Conservation (phyloP, 2,888 invertebrate species). For the Chesias legatella region DNA sequence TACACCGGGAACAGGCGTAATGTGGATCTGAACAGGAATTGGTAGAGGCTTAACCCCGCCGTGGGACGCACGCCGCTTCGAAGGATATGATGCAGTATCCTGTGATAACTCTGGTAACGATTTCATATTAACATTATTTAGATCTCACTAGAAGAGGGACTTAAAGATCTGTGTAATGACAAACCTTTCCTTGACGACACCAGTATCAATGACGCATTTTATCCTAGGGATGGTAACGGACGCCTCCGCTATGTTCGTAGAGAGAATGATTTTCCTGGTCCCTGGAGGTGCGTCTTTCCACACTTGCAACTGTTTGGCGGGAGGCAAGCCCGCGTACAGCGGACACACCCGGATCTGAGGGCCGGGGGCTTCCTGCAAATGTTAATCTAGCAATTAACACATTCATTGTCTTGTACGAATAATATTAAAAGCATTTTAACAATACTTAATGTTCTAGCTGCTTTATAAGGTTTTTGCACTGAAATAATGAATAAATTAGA, state of each 20-base stretch:
- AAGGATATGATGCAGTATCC: no score
- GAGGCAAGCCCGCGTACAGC: constrained; percentile 94
- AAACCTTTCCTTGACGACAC: constrained; percentile 93
- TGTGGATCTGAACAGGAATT: no score
- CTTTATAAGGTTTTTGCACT: no score
- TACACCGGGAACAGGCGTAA: no score
- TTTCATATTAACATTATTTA: no score
- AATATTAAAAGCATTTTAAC: no score
- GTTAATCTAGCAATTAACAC: constrained; percentile 30
- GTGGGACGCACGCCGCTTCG: no score
- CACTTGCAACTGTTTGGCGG: constrained; percentile 91
- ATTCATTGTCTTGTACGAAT: constrained; percentile 9
- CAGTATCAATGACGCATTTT: constrained; percentile 94
- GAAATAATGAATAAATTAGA: no score
- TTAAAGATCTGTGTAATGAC: constrained; percentile 10
- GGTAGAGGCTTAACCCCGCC: no score
- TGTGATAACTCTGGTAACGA: no score
- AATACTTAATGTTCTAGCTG: no score
- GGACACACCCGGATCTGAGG: constrained; percentile 89
- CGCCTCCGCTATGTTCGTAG: constrained; percentile 99
- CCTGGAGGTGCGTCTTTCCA: constrained; percentile 87
- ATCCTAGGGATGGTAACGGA: constrained; percentile 97
- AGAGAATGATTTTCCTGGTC: constrained; percentile 93
- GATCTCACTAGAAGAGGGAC: no score
- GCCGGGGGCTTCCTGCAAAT: constrained; percentile 76